phyloP scores from a whole-genome alignment of 2,888 invertebrate species.

The Drosophila nr. medialis region DNA sequence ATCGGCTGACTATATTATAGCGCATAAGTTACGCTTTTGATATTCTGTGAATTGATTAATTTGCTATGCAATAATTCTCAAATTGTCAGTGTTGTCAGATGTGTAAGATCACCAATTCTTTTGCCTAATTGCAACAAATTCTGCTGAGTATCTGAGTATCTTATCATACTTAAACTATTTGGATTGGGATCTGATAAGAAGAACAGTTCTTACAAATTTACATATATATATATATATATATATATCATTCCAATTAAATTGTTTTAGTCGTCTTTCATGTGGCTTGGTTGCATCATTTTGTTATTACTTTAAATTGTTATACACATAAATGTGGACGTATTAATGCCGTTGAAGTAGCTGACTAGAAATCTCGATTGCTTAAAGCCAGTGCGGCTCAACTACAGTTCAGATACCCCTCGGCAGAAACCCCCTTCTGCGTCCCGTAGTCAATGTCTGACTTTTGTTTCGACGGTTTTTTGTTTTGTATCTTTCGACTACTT shows the following conservation, averaged over 20 bases:
- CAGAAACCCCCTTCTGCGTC: background rate
- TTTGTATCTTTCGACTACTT: constrained; percentile 56
- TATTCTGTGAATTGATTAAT: background rate
- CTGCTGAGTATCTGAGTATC: background rate
- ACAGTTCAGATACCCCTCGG: background rate
- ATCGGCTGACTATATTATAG: background rate
- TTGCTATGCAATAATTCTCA: background rate
- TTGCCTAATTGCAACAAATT: background rate
- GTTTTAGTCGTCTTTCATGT: too few relatives aligned
- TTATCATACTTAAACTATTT: background rate
- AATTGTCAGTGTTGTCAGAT: background rate
- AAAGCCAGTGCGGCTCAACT: constrained; percentile 14
- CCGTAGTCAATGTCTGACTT: constrained; percentile 48
- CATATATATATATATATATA: background rate
- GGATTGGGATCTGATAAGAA: background rate
- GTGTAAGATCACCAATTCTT: background rate
- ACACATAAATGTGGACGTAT: background rate
- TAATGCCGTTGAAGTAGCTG: constrained; percentile 6
- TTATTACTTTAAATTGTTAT: background rate
- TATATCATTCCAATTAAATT: background rate
- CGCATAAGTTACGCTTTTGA: background rate
- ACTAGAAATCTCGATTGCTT: constrained; percentile 15
- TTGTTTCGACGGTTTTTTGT: constrained; percentile 44
- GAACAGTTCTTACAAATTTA: background rate
- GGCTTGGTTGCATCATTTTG: background rate